Base-by-base conservation (phyloP, 2,888 invertebrate genomes). In the Drosophila diplacantha region DNA sequence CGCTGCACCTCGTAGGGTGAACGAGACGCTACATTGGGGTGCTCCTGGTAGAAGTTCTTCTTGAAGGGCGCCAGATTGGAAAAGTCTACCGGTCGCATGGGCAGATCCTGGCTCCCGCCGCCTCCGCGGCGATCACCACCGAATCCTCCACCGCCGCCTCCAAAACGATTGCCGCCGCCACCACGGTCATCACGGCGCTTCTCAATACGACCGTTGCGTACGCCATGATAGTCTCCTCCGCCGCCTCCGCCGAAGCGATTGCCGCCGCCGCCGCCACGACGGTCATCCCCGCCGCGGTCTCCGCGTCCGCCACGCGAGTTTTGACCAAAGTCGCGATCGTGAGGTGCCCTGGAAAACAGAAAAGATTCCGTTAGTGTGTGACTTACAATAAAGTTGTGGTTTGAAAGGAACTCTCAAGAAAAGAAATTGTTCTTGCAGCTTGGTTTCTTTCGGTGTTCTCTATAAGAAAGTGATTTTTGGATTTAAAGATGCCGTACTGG, bases 11-110 rank as follows among this genome's bases (percentile, higher is more conserved):
- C 95, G 72, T 91, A 91, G n/a, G 92, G 90, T 26, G 92, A 90
- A 70, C 93, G 91, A 57, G 88, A 89, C n/a, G 91, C 83, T 5
- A 92, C 91, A 63, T 90, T 90, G 2, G 92, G 91, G 80, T 93
- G 93, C 74, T 95, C 94, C 72, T 92, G 91, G 83, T 96, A 96
- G 82, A 96, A 96, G 85, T 95, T 92, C 87, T 96, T 96, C 86
- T 95, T 93, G 87, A 96, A 95, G 14, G 94, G 93, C 68, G 93
- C 90, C 59, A 92, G 85, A 5, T 88, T 85, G 63, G 90, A 89
- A 90, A 92, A 92, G 71, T 92, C 91, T 1, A 91, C 90, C 3
- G 89, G 88, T 93, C 68, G 95, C 90, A 99, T 91, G 85, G 98
- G 98, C 86, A 98, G 96, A 38, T 87, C 87, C 43, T 87, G 87